phyloP scores from a whole-genome alignment of 1,140 invertebrate genomes.

The Agrilus planipennis region DNA sequence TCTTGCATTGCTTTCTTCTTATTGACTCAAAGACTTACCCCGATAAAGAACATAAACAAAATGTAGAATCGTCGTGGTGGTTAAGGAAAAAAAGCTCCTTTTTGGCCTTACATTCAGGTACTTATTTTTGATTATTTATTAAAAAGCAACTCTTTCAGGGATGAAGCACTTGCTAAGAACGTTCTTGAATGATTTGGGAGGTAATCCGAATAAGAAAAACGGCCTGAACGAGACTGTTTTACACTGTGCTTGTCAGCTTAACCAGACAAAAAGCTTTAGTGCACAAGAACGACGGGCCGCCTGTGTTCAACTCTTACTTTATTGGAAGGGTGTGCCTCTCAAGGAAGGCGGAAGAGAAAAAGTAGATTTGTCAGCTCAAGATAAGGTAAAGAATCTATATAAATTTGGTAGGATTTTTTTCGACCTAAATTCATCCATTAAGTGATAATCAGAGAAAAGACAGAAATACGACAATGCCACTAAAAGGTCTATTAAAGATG shows the following conservation, averaged over 20 bases:
- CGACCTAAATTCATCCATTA: no score
- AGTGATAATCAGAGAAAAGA: no score
- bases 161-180: conserved; percentile 49
- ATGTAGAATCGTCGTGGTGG: no score
- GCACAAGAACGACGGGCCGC: conserved; percentile 46
- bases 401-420: no score
- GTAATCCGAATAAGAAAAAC: conserved; percentile 61
- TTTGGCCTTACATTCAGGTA: no score
- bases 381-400: conserved; percentile 46
- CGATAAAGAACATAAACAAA: no score
- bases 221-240: conserved; percentile 49
- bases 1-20: no score
- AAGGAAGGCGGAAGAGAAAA: conserved; percentile 44
- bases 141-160: conserved; percentile 21
- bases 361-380: conserved; percentile 45
- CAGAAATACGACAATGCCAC: no score
- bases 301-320: conserved; percentile 49
- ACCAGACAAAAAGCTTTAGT: conserved; percentile 38
- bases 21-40: no score
- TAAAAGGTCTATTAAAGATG: conserved; percentile 8
- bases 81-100: no score
- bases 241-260: conserved; percentile 49
- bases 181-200: conserved; percentile 51
- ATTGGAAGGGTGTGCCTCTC: conserved; percentile 46
- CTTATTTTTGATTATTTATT: no score